Evolutionary conservation across 2,797 vertebrate genomes (phyloP).

Genomic region (Synaphobranchus kaupii): DNA sequence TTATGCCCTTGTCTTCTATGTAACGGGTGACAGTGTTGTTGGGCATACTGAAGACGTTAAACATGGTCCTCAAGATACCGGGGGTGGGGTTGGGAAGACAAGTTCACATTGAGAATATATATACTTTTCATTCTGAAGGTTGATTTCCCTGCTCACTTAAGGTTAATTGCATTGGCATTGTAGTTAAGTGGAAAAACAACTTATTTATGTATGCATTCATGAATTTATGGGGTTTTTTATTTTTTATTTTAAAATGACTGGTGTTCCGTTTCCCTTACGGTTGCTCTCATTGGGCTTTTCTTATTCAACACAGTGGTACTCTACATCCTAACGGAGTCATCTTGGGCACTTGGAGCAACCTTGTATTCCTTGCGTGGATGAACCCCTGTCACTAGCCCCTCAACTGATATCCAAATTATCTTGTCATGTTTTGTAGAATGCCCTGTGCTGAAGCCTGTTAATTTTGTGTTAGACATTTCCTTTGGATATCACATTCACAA

Average conservation of each 20-base stretch:
- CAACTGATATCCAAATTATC: background rate
- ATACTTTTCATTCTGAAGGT: slow-evolving; percentile 65
- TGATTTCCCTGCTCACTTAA: slow-evolving; percentile 54
- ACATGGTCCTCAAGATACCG: slow-evolving; percentile 61
- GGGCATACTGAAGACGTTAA: slow-evolving; percentile 75
- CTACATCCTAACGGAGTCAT: background rate
- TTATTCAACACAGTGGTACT: background rate
- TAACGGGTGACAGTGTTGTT: slow-evolving; percentile 70
- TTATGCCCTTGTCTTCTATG: slow-evolving; percentile 70
- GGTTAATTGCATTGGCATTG: slow-evolving; percentile 57
- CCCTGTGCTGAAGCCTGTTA: background rate
- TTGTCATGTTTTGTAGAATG: background rate
- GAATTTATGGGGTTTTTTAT: slow-evolving; percentile 48
- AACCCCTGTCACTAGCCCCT: background rate
- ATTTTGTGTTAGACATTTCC: too few relatives aligned
- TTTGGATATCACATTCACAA: too few relatives aligned
- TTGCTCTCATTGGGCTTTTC: slow-evolving; percentile 56
- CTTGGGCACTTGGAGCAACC: background rate
- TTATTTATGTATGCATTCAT: slow-evolving; percentile 43
- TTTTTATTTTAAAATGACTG: slow-evolving; percentile 66
- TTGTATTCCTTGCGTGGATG: background rate
- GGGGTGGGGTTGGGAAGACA: slow-evolving; percentile 58
- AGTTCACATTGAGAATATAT: slow-evolving; percentile 74
- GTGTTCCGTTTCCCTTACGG: slow-evolving; percentile 63
- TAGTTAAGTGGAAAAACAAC: slow-evolving; percentile 60